Percentiles rank a stretch among this genome's conserved stretches.
Conservation (phyloP, 2,888 invertebrate genomes). For the Eupithecia centaureata region DNA sequence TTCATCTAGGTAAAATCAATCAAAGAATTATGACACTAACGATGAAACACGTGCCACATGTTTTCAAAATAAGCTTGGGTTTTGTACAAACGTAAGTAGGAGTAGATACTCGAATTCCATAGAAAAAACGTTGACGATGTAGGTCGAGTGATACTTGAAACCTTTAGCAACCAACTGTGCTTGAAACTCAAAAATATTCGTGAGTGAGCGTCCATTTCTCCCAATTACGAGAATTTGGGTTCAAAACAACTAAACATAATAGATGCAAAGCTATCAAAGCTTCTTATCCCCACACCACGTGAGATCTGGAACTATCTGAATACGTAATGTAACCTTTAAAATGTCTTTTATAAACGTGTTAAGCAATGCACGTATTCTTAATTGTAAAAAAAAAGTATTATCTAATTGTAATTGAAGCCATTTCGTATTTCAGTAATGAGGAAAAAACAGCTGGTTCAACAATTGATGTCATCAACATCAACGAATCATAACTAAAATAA, state of each 20-base stretch:
- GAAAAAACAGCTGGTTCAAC: slow-evolving; percentile 13
- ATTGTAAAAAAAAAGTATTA: too few species aligned
- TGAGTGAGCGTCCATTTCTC: neutral
- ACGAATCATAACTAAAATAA: neutral
- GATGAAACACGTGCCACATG: slow-evolving; percentile 43
- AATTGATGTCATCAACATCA: slow-evolving; percentile 3
- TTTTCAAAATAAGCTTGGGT: slow-evolving; percentile 50
- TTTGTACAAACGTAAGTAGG: slow-evolving; percentile 51
- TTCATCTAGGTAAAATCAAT: neutral
- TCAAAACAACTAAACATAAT: slow-evolving; percentile 25
- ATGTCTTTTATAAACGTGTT: slow-evolving; percentile 5
- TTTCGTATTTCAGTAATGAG: neutral
- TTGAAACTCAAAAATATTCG: neutral
- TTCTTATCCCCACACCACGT: slow-evolving; percentile 42
- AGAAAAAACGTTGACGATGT: slow-evolving; percentile 36
- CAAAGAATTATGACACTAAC: slow-evolving; percentile 49
- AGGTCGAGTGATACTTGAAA: slow-evolving; percentile 25
- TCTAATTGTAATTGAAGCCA: neutral
- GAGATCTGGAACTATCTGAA: slow-evolving; percentile 43
- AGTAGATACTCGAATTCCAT: slow-evolving; percentile 25
- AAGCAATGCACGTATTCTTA: neutral
- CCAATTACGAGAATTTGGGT: neutral
- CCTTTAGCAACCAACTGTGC: neutral
- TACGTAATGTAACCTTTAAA: slow-evolving; percentile 35
- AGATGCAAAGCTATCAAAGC: slow-evolving; percentile 42